Evolutionary conservation across 2,113 vertebrate species (phyloP).

Genomic region (Aegithalos caudatus): DNA sequence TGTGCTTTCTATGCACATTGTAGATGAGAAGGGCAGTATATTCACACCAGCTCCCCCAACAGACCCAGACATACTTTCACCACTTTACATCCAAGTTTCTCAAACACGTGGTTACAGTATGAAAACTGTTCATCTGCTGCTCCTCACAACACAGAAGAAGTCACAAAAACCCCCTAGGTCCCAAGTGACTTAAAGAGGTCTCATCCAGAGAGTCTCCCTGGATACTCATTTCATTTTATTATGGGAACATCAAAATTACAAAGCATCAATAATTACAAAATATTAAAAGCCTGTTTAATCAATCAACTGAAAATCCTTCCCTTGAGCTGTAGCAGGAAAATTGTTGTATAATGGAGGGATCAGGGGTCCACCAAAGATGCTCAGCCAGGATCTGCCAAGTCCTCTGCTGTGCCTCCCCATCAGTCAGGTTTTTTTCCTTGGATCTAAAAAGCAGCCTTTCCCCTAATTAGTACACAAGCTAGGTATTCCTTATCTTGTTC

Average conservation of each 20-base stretch:
- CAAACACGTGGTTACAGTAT: background rate
- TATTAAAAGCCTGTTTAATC: background rate
- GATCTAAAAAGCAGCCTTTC: accelerated
- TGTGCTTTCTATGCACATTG: background rate
- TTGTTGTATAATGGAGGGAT: accelerated
- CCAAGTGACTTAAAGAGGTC: accelerated
- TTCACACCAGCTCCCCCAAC: accelerated
- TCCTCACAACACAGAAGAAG: background rate
- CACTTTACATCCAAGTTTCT: background rate
- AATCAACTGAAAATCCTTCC: background rate
- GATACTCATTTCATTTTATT: background rate
- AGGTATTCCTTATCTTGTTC: background rate
- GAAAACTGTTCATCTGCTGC: background rate
- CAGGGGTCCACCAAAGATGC: background rate
- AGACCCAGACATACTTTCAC: background rate
- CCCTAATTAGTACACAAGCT: background rate
- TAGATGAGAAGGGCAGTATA: background rate
- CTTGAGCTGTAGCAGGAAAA: background rate
- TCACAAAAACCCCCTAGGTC: background rate
- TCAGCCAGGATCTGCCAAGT: background rate
- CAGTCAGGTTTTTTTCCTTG: background rate
- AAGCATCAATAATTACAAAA: background rate
- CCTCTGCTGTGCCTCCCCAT: background rate
- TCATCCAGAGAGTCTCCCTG: background rate
- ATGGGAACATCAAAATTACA: background rate